phyloP scores from a whole-genome alignment of 2,797 vertebrate genomes.

The Hybognathus amarus region DNA sequence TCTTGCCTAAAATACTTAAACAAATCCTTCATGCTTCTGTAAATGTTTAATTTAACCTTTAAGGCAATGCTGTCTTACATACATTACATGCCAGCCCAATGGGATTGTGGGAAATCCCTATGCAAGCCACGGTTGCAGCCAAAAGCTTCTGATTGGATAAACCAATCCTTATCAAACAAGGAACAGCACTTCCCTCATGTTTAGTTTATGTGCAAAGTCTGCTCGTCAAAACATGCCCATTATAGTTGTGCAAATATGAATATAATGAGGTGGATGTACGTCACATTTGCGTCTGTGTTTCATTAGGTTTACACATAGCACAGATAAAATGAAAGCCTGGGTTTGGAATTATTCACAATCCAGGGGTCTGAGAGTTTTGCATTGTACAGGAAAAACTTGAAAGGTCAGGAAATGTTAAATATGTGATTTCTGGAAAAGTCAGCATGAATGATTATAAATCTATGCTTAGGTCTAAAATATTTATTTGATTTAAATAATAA shows the following conservation, averaged over 20 bases:
- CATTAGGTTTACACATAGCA: background rate
- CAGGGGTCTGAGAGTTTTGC: background rate
- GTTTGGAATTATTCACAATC: background rate
- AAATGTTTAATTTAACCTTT: slow-evolving; percentile 27
- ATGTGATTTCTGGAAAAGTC: background rate
- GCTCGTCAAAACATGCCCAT: slow-evolving; percentile 15
- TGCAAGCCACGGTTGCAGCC: slow-evolving; percentile 7
- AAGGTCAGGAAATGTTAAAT: background rate
- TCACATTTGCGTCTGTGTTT: background rate
- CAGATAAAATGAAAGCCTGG: background rate
- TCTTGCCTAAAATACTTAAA: slow-evolving; percentile 23
- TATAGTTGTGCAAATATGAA: background rate
- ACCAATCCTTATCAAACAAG: slow-evolving; percentile 10
- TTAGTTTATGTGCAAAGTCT: slow-evolving; percentile 12
- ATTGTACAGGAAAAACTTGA: background rate
- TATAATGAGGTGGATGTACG: background rate
- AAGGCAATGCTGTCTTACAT: slow-evolving; percentile 31
- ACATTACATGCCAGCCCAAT: slow-evolving; percentile 7
- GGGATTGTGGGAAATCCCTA: slow-evolving; percentile 44
- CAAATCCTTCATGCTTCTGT: slow-evolving; percentile 25
- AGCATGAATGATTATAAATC: background rate
- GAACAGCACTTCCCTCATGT: slow-evolving; percentile 16
- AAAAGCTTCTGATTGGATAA: slow-evolving; percentile 40
- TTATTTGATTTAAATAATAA: background rate
- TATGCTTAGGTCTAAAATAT: background rate